phyloP scores from a whole-genome alignment of 2,888 invertebrate species.

The Dyspetes luteomarginatus region DNA sequence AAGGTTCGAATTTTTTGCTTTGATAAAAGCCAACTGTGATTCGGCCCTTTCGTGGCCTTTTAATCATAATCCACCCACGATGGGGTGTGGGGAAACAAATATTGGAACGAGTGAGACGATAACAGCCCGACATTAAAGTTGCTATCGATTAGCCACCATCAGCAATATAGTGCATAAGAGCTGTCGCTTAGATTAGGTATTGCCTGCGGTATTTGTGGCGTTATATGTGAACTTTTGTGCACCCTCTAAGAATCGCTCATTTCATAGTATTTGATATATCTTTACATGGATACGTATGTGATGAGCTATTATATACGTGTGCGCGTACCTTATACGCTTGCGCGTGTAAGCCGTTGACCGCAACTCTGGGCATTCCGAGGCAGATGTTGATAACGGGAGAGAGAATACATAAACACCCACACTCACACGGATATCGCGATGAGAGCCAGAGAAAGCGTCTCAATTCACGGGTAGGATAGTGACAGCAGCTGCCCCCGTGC shows the following conservation, averaged over 20 bases:
- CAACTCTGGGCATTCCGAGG: conserved; percentile 73
- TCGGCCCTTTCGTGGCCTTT: conserved; percentile 11
- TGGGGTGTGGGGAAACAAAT: conserved; percentile 71
- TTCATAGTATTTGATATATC: conserved; percentile 1
- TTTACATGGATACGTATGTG: conserved; percentile 1
- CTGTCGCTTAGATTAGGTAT: conserved; percentile 69
- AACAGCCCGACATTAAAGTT: conserved; percentile 60
- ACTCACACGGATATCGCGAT: conserved; percentile 9
- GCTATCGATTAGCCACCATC: conserved; percentile 53
- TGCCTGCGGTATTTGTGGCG: neutral
- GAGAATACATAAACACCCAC: conserved; percentile 66
- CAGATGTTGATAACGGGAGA: conserved; percentile 78
- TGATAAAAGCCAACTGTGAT: conserved; percentile 23
- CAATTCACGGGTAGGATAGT: conserved; percentile 66
- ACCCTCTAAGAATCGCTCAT: conserved; percentile 19
- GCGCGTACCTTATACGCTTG: conserved; percentile 52
- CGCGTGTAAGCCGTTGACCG: conserved; percentile 61
- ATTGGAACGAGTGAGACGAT: conserved; percentile 73
- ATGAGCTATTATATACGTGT: conserved; percentile 42
- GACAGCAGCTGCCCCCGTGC: conserved; percentile 74
- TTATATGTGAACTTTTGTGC: neutral
- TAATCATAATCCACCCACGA: conserved; percentile 63
- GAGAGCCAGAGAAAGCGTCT: conserved; percentile 53
- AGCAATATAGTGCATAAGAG: conserved; percentile 69
- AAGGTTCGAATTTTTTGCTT: no score